Base-by-base conservation (phyloP, 1,140 invertebrate species). In the Drosophila aff. region DNA sequence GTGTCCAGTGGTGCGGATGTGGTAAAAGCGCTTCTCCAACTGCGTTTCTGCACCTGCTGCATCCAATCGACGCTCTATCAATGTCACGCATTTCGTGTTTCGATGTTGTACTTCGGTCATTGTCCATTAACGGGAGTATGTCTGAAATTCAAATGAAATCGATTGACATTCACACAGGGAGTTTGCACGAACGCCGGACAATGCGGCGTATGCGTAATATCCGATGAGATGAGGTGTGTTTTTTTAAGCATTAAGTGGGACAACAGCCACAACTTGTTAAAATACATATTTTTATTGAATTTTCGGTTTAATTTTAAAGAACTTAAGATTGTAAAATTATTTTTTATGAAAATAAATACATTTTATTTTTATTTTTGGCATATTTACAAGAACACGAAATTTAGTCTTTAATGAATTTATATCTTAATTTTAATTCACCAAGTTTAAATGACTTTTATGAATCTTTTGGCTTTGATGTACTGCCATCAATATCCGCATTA, bases 11-110 rank as follows among this genome's bases (percentile, higher is more conserved):
- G 60, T 44, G 44, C 76, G 65, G 60, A 43, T 69, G 57, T 63
- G 73, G 63, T 69, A 83, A 68, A 84, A 72, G 71, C 44, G 15
- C 33, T 13, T 43, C 33, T 23, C 15, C 40, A 8, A 9, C 62
- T 36, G 52, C 50, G 36, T 15, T 33, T 59, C 53, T 38, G 68
- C 71, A 73, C 46, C 71, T 72, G 40, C 47, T 64, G 40, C 52
- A 63, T 71, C 64, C 40, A 44, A 69, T 50, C 43, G 53, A 18
- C 43, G 47, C 78, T 89, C 61, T 67, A 60, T 83, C 84, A 80
- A 77, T 74, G 84, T 74, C 81, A 67, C 43, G 57, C 31, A 60
- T 18, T 49, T 46, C 38, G 41, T 23, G 23, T 33, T 47, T 40
- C 21, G 50, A 57, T 11, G 31, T 13, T 47, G 41, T 36, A 58